Evolutionary conservation across 2,888 invertebrate species (phyloP).

Genomic region (Coenonympha arcania): DNA sequence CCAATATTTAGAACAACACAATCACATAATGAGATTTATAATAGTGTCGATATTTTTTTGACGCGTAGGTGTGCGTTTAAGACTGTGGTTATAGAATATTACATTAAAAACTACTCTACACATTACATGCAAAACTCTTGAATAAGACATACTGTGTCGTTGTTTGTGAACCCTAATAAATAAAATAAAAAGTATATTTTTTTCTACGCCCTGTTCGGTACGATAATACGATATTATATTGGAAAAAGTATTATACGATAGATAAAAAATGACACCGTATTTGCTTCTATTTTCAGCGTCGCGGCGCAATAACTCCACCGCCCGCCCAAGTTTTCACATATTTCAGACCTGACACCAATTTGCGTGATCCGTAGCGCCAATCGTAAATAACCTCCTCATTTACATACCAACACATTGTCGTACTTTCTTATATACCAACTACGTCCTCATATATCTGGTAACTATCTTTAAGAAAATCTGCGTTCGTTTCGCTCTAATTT

Average conservation of each 20-base stretch:
- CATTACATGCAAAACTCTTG: too few species aligned
- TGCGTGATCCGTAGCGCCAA: conserved; percentile 39
- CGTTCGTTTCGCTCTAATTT: conserved; percentile 54
- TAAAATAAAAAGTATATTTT: too few species aligned
- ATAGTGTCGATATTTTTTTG: too few species aligned
- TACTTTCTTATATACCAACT: conserved; percentile 57
- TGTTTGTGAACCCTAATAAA: too few species aligned
- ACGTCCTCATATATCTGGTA: conserved; percentile 60
- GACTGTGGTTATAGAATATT: too few species aligned
- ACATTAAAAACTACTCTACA: too few species aligned
- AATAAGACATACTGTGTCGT: too few species aligned
- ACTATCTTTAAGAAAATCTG: conserved; percentile 71
- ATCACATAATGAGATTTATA: too few species aligned
- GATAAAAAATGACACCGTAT: conserved; percentile 16
- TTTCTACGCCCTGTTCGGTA: too few species aligned
- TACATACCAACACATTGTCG: conserved; percentile 64
- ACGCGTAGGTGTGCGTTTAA: too few species aligned
- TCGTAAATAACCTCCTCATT: conserved; percentile 66
- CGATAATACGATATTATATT: too few species aligned
- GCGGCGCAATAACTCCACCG: conserved; percentile 9
- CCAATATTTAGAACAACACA: too few species aligned
- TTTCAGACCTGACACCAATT: conserved; percentile 57
- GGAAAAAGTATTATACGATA: not conserved
- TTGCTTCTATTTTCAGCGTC: conserved; percentile 13
- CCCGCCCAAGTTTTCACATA: conserved; percentile 51